Evolutionary conservation across 2,797 vertebrate species (phyloP), one percentile per base, ranked within the genome.

Genomic region (Periparus ater): DNA sequence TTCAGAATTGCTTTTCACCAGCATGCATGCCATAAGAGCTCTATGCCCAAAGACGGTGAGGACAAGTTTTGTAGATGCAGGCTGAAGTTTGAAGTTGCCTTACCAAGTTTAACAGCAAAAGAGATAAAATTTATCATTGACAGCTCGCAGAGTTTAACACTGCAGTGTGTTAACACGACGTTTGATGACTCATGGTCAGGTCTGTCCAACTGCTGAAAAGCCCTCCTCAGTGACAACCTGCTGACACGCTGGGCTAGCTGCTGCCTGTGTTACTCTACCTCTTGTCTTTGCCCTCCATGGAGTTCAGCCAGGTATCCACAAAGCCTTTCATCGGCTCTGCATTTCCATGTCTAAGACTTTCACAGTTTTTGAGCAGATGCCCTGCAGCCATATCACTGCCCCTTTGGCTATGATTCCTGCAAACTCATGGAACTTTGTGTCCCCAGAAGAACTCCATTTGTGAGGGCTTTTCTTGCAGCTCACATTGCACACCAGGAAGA

Each of bases 311-410:
- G 68, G 25, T 58, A 66, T 38, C n/a, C 74, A 63, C 34, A 51
- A 92, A 79, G 73, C 29, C 76, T 81, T 67, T 85, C 36, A 63
- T 74, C 58, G 6, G 0, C 65, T 55, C 54, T 80, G 18, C 45
- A 84, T 93, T 96, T 86, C 47, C 54, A 84, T 55, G 76, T 86
- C 85, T 93, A 75, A 96, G 73, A 55, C 40, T 88, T 77, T 72
- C 60, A 51, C 73, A 48, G 62, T 38, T 83, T 85, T 71, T 61
- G n/a, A 91, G 54, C 0, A 0, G 91, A 91, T 88, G 82, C 50
- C 85, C 95, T 91, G 73, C 42, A 91, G 79, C 79, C 85, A 75
- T 91, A 88, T 34, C 82, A 95, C 50, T 21, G 1, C 54, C 70
- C 40, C 50, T 75, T 93, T 95, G 89, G 73, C 87, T 87, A 83